Percentiles rank a stretch among this genome's conserved stretches.
Evolutionary conservation across 2,888 invertebrate genomes (phyloP).

Genomic region (Melanophora roralis): DNA sequence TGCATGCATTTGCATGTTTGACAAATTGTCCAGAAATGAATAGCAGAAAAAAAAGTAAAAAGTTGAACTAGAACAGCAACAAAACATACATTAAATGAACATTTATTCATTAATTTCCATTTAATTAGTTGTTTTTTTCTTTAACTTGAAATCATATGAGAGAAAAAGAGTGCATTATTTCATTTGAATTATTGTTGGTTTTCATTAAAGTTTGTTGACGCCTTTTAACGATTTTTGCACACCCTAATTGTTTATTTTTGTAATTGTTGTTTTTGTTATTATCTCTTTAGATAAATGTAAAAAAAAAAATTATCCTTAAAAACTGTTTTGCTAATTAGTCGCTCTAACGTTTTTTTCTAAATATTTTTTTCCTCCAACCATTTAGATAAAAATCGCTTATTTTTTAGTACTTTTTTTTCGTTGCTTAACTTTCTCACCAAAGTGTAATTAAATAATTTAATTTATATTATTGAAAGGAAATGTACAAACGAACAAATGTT

Average conservation of each 20-base stretch:
- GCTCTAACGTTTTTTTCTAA: constrained; percentile 23
- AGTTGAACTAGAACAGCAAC: neutral
- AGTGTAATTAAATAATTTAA: constrained; percentile 68
- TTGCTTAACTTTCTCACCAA: constrained; percentile 55
- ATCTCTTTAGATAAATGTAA: neutral
- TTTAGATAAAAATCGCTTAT: constrained; percentile 60
- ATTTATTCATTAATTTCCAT: constrained; percentile 66
- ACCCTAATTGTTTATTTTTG: constrained; percentile 55
- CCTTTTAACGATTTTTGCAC: constrained; percentile 66
- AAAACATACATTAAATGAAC: constrained; percentile 25
- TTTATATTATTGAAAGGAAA: constrained; percentile 67
- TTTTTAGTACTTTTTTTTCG: constrained; percentile 39
- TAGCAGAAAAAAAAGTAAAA: constrained; percentile 30
- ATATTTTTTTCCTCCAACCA: neutral
- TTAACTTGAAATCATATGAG: constrained; percentile 50
- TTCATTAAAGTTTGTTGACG: constrained; percentile 63
- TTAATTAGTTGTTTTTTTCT: constrained; percentile 66
- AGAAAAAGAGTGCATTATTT: constrained; percentile 46
- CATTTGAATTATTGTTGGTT: constrained; percentile 35
- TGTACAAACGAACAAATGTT: constrained; percentile 56
- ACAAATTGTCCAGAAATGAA: constrained; percentile 49
- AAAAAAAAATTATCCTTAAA: constrained; percentile 27
- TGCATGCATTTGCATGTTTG: constrained; percentile 62
- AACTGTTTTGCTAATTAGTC: constrained; percentile 58
- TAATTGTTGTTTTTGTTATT: constrained; percentile 9